These are phyloP conservation scores for Epizoanthus illoricatus DNA, from an alignment of 92 coral and sea anemone species.

Conservation along the genomic window DNA sequence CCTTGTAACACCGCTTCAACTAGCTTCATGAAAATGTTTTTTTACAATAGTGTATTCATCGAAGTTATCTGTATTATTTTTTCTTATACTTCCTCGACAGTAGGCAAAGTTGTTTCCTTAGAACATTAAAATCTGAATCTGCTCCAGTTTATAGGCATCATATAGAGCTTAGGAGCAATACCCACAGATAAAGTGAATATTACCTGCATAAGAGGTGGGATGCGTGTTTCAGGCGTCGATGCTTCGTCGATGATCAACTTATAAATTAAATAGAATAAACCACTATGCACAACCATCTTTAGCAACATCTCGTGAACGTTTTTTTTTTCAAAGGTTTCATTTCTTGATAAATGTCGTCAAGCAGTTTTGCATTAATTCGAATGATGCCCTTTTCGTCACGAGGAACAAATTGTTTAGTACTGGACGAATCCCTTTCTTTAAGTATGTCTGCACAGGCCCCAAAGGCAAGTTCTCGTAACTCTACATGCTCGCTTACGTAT, in stretches of 20 bases:
- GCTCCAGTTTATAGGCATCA: neutral
- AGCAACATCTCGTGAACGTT: neutral
- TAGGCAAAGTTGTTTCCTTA: too few relatives aligned
- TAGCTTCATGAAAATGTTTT: too few relatives aligned
- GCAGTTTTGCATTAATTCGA: neutral
- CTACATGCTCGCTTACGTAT: neutral
- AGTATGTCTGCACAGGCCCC: neutral
- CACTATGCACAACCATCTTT: neutral
- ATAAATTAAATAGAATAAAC: neutral
- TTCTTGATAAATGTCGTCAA: neutral
- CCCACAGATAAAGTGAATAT: neutral
- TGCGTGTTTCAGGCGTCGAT: neutral
- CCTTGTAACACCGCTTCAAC: too few relatives aligned
- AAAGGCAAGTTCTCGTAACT: neutral
- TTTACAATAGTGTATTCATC: too few relatives aligned
- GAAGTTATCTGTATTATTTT: too few relatives aligned
- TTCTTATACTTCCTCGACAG: too few relatives aligned
- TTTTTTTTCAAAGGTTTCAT: neutral
- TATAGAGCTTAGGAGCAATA: neutral
- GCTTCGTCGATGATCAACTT: neutral
- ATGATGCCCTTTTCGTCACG: neutral
- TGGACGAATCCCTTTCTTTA: neutral
- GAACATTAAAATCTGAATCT: neutral
- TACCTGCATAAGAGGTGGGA: neutral
- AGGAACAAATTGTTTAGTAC: neutral